These are phyloP conservation scores for Prunella fulvescens DNA, from an alignment of 2,113 vertebrate genomes.

Conservation along the genomic window DNA sequence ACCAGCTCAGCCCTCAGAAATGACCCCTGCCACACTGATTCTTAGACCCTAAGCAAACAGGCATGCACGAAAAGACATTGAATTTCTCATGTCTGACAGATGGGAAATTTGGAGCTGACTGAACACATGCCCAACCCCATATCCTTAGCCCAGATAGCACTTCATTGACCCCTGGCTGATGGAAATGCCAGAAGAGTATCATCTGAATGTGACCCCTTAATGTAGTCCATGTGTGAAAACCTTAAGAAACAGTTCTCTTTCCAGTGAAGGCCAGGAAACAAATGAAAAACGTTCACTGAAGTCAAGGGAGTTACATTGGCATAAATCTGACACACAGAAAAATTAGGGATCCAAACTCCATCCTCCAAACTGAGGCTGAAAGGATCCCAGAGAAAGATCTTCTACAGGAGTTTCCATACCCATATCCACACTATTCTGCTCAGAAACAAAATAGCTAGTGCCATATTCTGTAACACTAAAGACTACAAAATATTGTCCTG, in stretches of 20 bases:
- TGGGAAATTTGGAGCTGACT: conserved; percentile 48
- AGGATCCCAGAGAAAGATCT: neutral
- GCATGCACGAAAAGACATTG: conserved; percentile 16
- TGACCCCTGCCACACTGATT: conserved; percentile 31
- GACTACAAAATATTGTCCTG: neutral
- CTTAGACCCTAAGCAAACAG: conserved; percentile 8
- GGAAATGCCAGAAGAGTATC: conserved; percentile 59
- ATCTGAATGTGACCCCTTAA: conserved; percentile 60
- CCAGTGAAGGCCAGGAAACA: conserved; percentile 40
- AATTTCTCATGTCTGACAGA: conserved; percentile 59
- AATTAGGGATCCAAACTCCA: neutral
- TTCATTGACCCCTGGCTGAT: conserved; percentile 54
- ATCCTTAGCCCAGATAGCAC: conserved; percentile 35
- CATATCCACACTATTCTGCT: neutral
- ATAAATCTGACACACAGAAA: conserved; percentile 41
- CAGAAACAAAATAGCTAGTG: neutral
- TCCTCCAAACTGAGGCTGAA: neutral
- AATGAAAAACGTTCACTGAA: conserved; percentile 47
- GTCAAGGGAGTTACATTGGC: conserved; percentile 44
- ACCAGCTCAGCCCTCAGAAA: neutral
- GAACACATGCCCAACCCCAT: conserved; percentile 25
- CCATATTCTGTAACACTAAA: neutral
- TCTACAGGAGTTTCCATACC: neutral
- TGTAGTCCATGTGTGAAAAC: conserved; percentile 63
- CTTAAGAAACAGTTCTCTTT: conserved; percentile 21